Conservation (phyloP, 1,140 invertebrate genomes). For the Monochamus saltuarius region DNA sequence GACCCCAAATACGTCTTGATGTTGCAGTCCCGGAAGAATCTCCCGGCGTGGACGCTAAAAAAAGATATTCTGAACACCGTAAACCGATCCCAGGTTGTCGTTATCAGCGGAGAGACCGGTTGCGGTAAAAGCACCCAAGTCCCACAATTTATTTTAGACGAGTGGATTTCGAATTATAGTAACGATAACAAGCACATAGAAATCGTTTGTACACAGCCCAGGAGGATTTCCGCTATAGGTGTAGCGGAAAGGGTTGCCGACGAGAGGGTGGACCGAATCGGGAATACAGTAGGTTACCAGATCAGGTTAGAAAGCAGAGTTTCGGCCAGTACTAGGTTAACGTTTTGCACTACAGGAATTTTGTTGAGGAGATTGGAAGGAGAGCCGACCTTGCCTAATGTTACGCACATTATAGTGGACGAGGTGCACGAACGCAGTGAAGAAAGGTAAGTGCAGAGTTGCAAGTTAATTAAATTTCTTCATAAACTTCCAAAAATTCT, state of each 20-base stretch:
- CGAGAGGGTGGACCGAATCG: slow-evolving; percentile 82
- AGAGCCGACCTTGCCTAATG: slow-evolving; percentile 68
- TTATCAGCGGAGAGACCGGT: slow-evolving; percentile 84
- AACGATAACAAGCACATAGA: slow-evolving; percentile 61
- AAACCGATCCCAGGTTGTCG: slow-evolving; percentile 65
- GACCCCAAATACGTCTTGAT: slow-evolving; percentile 65
- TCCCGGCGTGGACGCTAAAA: slow-evolving; percentile 69
- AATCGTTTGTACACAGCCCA: slow-evolving; percentile 90
- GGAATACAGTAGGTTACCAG: slow-evolving; percentile 84
- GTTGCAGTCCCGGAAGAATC: slow-evolving; percentile 59
- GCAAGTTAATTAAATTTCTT: slow-evolving; percentile 47
- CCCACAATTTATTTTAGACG: slow-evolving; percentile 88
- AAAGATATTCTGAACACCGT: slow-evolving; percentile 66
- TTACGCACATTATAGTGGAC: slow-evolving; percentile 82
- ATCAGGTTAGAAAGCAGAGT: slow-evolving; percentile 76
- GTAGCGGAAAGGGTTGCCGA: slow-evolving; percentile 87
- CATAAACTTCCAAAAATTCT: no score
- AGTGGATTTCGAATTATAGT: slow-evolving; percentile 61
- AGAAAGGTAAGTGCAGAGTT: slow-evolving; percentile 62
- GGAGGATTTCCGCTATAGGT: slow-evolving; percentile 88
- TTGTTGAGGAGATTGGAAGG: slow-evolving; percentile 76
- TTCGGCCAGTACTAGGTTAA: slow-evolving; percentile 73
- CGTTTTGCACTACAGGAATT: slow-evolving; percentile 91
- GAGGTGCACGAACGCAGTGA: slow-evolving; percentile 90
- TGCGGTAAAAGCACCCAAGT: slow-evolving; percentile 91